Evolutionary conservation across 2,888 invertebrate genomes (phyloP).

Genomic region (Stenolophus ochropezus): DNA sequence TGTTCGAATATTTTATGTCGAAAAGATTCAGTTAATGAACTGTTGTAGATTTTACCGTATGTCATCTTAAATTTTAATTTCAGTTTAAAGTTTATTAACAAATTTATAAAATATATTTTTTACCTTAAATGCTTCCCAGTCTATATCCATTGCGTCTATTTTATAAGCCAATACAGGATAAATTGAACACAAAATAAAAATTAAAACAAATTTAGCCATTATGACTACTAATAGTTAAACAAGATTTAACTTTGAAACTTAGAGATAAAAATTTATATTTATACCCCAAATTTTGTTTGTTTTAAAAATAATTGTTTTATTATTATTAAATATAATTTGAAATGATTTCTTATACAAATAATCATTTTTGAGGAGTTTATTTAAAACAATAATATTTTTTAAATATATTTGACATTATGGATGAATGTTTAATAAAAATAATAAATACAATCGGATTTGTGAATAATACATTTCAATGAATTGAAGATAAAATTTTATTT

Average conservation of each 20-base stretch:
- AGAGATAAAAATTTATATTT: neutral
- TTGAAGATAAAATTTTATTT: too few species aligned
- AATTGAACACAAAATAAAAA: neutral
- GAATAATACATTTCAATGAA: too few species aligned
- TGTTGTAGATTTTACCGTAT: slow-evolving; percentile 17
- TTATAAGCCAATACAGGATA: neutral
- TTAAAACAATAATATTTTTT: neutral
- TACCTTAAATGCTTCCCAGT: slow-evolving; percentile 45
- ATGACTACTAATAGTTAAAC: too few species aligned
- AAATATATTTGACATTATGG: neutral
- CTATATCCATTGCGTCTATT: neutral
- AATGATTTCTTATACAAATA: neutral
- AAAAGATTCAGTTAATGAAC: neutral
- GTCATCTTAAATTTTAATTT: slow-evolving; percentile 13
- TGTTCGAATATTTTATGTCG: slow-evolving; percentile 19
- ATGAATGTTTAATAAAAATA: neutral
- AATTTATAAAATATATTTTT: neutral
- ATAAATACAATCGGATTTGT: too few species aligned
- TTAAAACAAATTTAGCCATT: neutral
- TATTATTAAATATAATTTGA: neutral
- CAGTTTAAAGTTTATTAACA: neutral
- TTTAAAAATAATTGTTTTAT: neutral
- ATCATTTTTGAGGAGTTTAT: neutral
- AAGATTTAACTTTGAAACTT: too few species aligned
- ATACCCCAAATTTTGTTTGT: neutral